Percentiles rank a stretch among this genome's conserved stretches.
These are phyloP conservation scores for Parnassius apollo DNA, from an alignment of 2,888 invertebrate genomes.

Conservation along the genomic window DNA sequence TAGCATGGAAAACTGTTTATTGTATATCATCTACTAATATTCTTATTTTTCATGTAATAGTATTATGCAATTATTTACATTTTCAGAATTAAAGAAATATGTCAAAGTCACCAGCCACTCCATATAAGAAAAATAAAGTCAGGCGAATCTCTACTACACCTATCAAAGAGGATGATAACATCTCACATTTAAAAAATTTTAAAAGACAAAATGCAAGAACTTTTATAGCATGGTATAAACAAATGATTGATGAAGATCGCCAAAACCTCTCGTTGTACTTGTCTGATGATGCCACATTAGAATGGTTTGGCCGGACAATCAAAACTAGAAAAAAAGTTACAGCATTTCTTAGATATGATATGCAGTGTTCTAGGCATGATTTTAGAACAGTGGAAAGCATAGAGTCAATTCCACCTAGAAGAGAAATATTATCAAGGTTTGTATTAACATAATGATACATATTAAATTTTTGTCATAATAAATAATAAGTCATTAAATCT, in stretches of 20 bases:
- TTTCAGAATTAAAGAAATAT: slow-evolving; percentile 46
- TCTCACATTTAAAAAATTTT: slow-evolving; percentile 42
- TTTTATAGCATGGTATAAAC: slow-evolving; percentile 72
- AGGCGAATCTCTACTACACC: slow-evolving; percentile 33
- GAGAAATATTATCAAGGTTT: slow-evolving; percentile 55
- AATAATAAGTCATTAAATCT: slow-evolving; percentile 9
- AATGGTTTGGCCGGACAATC: slow-evolving; percentile 84
- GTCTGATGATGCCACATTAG: slow-evolving; percentile 76
- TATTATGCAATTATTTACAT: background rate
- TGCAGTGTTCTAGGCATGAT: slow-evolving; percentile 75
- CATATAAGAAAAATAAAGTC: slow-evolving; percentile 42
- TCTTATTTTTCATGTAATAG: too few species aligned
- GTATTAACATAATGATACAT: slow-evolving; percentile 30
- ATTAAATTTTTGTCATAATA: slow-evolving; percentile 12
- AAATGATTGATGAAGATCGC: slow-evolving; percentile 74
- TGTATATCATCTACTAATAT: too few species aligned
- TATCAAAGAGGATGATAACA: slow-evolving; percentile 50
- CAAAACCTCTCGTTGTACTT: slow-evolving; percentile 71
- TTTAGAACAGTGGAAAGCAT: slow-evolving; percentile 70
- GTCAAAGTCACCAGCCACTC: slow-evolving; percentile 49
- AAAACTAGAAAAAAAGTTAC: slow-evolving; percentile 81
- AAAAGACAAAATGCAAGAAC: slow-evolving; percentile 60
- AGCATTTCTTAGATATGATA: slow-evolving; percentile 78
- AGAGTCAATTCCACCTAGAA: slow-evolving; percentile 54
- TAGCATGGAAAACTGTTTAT: too few species aligned